A percentile compares a stretch with the other conserved stretches of the same genome.
These are phyloP conservation scores for Mystacides longicornis DNA, from an alignment of 2,888 invertebrate genomes.

Conservation along the genomic window DNA sequence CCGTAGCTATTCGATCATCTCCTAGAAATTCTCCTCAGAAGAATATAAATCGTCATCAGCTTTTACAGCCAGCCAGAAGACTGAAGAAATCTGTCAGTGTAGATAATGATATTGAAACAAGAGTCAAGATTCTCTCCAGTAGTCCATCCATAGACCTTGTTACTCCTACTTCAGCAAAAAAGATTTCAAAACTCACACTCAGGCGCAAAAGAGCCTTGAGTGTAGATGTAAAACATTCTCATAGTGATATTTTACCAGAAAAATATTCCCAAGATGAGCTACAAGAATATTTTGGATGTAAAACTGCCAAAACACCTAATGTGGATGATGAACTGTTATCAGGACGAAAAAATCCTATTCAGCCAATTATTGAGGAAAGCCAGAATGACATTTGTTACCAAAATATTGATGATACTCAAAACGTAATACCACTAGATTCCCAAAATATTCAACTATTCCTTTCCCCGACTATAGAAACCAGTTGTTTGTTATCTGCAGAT, in stretches of 20 bases:
- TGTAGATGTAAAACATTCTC: background rate
- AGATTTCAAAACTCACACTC: background rate
- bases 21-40: slow-evolving; percentile 38
- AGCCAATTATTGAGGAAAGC: background rate
- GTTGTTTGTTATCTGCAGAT: slow-evolving; percentile 27
- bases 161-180: background rate
- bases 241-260: background rate
- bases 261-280: background rate
- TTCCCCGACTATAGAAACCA: slow-evolving; percentile 34
- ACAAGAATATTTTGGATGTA: background rate
- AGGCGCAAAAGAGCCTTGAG: background rate
- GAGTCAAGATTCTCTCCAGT: background rate
- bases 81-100: slow-evolving; percentile 14
- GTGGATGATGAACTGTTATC: background rate
- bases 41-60: slow-evolving; percentile 28
- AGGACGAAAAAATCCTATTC: background rate
- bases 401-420: slow-evolving; percentile 5
- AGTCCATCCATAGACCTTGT: background rate
- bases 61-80: background rate
- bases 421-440: slow-evolving; percentile 35
- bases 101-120: background rate
- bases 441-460: slow-evolving; percentile 40
- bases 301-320: background rate
- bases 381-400: background rate
- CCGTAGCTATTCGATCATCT: slow-evolving; percentile 34